Base-by-base conservation (phyloP, 2,888 invertebrate genomes). In the Microlaimidae sp. region DNA sequence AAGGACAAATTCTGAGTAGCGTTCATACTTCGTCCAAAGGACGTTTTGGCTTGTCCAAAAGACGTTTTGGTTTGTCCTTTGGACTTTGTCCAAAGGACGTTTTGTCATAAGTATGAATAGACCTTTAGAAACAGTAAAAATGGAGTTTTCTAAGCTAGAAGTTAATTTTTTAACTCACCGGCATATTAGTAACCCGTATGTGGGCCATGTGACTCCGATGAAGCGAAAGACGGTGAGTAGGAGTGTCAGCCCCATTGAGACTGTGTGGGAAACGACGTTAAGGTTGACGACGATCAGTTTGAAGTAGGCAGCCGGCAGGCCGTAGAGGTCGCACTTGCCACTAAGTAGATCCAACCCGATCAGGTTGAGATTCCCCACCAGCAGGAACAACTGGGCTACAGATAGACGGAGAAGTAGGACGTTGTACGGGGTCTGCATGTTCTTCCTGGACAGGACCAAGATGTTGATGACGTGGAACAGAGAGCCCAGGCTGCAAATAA, bases 321-420 rank as follows among this genome's bases (percentile, higher is more conserved):
- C n/a, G n/a, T n/a, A n/a, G n/a, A n/a, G n/a, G n/a, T n/a, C n/a
- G n/a, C n/a, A n/a, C n/a, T n/a, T n/a, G n/a, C n/a, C n/a, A n/a
- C n/a, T n/a, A n/a, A n/a, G n/a, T n/a, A n/a, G n/a, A n/a, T n/a
- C n/a, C 25, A 47, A 23, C 17, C 19, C 4, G 24, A 25, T 25
- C 17, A 26, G 27, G 26, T 47, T 47, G 48, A 47, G 17, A n/a
- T n/a, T n/a, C n/a, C n/a, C n/a, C 19, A 47, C 19, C 25, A 47
- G 26, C 17, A 47, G 48, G 23, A 47, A 25, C n/a, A n/a, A n/a
- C 26, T 47, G 48, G 26, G 48, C 48, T 7, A 47, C n/a, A n/a
- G 23, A 17, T 27, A 47, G 25, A 25, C 48, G 26, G 17, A 27
- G 17, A 24, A 47, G 26, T 5, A 47, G 17, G 4, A 25, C 21